Evolutionary conservation across 2,797 vertebrate genomes (phyloP).

Genomic region (Chelidonichthys spinosus): DNA sequence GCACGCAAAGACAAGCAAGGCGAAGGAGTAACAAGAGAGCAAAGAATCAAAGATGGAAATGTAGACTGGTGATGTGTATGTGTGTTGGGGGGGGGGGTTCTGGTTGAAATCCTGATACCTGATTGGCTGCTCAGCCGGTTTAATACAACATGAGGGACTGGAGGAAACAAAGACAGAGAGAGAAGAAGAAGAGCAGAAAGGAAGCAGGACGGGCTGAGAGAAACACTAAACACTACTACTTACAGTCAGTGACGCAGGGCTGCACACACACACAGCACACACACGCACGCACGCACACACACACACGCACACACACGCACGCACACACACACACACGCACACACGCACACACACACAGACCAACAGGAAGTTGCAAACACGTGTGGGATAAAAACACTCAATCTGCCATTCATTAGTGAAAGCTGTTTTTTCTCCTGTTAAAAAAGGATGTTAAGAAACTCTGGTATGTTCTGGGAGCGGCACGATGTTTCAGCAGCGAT

Average conservation of each 20-base stretch:
- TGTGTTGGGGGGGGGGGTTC: slow-evolving; percentile 11
- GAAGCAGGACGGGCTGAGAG: slow-evolving; percentile 40
- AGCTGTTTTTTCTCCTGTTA: not conserved
- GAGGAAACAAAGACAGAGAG: slow-evolving; percentile 35
- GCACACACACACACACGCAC: not conserved
- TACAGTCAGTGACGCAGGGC: slow-evolving; percentile 50
- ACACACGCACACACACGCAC: too few relatives aligned
- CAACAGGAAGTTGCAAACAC: not conserved
- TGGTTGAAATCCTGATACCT: slow-evolving; percentile 86
- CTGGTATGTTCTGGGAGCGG: too few relatives aligned
- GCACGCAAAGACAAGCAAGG: slow-evolving; percentile 34
- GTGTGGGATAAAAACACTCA: not conserved
- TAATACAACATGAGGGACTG: slow-evolving; percentile 83
- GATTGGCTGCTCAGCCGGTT: slow-evolving; percentile 91
- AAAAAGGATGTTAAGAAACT: not conserved
- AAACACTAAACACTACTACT: slow-evolving; percentile 36
- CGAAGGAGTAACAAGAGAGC: slow-evolving; percentile 15
- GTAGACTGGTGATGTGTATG: slow-evolving; percentile 8
- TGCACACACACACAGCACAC: slow-evolving; percentile 21
- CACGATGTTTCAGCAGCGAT: too few relatives aligned
- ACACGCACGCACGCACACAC: too few relatives aligned
- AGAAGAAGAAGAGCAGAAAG: slow-evolving; percentile 18
- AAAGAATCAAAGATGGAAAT: slow-evolving; percentile 20
- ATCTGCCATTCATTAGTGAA: not conserved
- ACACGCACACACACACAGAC: not conserved